Percentiles rank a stretch among this genome's conserved stretches.
Evolutionary conservation across 2,888 invertebrate species (phyloP).

Genomic region (Chrysolina oricalcia): DNA sequence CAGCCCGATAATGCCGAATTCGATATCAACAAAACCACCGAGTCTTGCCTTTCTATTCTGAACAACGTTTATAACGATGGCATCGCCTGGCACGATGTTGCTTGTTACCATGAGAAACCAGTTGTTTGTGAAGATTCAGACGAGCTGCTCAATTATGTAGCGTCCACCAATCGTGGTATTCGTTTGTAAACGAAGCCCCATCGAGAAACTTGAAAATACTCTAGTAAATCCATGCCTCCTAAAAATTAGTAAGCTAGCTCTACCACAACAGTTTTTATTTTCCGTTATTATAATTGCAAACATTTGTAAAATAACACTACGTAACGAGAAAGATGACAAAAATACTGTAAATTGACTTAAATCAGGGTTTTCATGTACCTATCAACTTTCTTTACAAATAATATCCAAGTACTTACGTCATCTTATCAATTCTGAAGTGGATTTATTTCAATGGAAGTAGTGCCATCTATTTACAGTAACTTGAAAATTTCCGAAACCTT

Average conservation of each 20-base stretch:
- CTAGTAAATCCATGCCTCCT: neutral
- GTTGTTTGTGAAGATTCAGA: constrained; percentile 93
- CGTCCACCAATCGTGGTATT: constrained; percentile 87
- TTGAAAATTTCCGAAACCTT: neutral
- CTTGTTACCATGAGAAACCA: constrained; percentile 94
- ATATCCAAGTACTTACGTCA: no score
- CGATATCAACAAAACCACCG: constrained; percentile 90
- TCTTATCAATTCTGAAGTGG: neutral
- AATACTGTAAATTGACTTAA: no score
- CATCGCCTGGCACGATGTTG: constrained; percentile 95
- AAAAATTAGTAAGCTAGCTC: neutral
- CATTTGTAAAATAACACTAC: neutral
- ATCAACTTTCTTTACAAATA: no score
- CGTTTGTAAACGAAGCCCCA: constrained; percentile 76
- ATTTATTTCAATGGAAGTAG: neutral
- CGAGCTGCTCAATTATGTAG: constrained; percentile 89
- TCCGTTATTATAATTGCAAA: no score
- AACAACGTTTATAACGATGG: constrained; percentile 96
- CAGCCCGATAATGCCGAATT: constrained; percentile 95
- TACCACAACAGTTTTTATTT: neutral
- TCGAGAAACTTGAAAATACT: neutral
- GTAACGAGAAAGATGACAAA: neutral
- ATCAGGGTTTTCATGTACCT: no score
- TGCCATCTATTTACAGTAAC: neutral
- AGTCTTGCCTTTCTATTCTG: constrained; percentile 89